phyloP scores from a whole-genome alignment of 2,888 invertebrate genomes.

The Arctia plantaginis region DNA sequence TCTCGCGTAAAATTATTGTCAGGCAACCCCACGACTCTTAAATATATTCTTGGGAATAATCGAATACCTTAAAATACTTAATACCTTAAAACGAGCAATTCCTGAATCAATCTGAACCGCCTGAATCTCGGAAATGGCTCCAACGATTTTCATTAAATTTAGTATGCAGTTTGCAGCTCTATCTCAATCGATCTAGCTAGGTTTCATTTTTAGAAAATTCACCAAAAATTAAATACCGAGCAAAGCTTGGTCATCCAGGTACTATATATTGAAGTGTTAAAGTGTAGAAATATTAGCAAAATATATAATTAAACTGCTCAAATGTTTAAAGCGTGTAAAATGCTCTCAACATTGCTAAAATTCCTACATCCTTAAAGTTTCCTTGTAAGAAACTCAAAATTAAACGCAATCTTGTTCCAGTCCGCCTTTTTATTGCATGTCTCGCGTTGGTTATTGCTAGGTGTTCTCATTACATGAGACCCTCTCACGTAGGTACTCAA shows the following conservation, averaged over 20 bases:
- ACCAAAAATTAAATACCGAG: no score
- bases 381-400: constrained; percentile 48
- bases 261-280: neutral
- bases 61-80: no score
- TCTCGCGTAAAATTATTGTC: neutral
- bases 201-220: no score
- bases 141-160: no score
- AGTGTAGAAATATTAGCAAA: neutral
- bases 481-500: constrained; percentile 73
- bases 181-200: no score
- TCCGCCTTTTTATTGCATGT: constrained; percentile 64
- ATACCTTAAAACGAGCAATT: no score
- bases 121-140: no score
- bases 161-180: no score
- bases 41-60: neutral
- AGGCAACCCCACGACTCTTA: neutral
- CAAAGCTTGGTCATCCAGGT: no score
- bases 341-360: neutral
- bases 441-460: constrained; percentile 56
- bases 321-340: neutral
- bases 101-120: no score
- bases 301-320: neutral
- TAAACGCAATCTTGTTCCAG: constrained; percentile 56
- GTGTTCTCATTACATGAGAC: constrained; percentile 64
- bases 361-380: constrained; percentile 4